A percentile compares a stretch with the other conserved stretches of the same genome.
These are phyloP conservation scores for Anhinga rufa DNA, from an alignment of 2,113 vertebrate genomes.

Conservation along the genomic window DNA sequence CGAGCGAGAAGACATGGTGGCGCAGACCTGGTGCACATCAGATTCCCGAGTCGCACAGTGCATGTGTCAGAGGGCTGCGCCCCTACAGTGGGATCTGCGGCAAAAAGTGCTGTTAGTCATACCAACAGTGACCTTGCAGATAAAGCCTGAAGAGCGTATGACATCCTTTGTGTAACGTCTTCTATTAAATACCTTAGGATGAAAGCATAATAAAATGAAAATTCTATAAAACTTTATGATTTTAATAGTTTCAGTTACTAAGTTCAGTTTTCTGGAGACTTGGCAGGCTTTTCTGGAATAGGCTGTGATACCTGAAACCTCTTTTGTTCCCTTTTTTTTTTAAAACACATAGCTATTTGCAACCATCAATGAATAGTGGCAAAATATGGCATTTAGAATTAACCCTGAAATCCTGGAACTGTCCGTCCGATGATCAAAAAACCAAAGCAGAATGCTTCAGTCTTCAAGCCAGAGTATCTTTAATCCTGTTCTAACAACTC, in stretches of 20 bases:
- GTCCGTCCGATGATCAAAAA: not conserved
- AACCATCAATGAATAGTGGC: not conserved
- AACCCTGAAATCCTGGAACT: not conserved
- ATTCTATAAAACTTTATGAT: slow-evolving; percentile 45
- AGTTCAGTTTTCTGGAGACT: slow-evolving; percentile 11
- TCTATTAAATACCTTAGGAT: not conserved
- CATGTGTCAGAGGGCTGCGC: not conserved
- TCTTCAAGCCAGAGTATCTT: not conserved
- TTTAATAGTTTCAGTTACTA: slow-evolving; percentile 43
- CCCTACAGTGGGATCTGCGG: not conserved
- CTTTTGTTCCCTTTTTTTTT: not conserved
- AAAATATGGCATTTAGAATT: slow-evolving; percentile 6
- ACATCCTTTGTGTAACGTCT: not conserved
- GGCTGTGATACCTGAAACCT: slow-evolving; percentile 24
- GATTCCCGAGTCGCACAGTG: accelerated
- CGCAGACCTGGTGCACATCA: accelerated
- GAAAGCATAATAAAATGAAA: slow-evolving; percentile 5
- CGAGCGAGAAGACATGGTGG: accelerated
- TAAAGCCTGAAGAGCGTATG: not conserved
- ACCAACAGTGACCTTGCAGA: not conserved
- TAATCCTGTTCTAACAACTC: not conserved
- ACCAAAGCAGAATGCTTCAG: not conserved
- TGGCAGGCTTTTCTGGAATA: slow-evolving; percentile 29
- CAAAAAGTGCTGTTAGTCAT: not conserved
- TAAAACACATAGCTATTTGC: not conserved